phyloP scores from a whole-genome alignment of 1,140 invertebrate genomes.

The Anastrepha ludens region DNA sequence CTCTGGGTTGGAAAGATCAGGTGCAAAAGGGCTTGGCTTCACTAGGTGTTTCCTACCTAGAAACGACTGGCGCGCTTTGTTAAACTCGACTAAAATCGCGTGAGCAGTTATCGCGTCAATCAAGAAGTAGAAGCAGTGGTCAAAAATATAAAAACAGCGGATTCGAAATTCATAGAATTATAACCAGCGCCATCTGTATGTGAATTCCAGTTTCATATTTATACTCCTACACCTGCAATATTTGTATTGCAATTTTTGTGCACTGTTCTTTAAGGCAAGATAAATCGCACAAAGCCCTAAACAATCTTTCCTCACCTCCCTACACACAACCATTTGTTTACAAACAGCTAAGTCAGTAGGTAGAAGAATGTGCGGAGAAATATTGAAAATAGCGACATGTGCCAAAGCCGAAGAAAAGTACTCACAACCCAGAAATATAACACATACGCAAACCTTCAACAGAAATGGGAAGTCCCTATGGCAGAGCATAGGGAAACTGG shows the following conservation, averaged over 20 bases:
- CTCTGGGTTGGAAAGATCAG: too few relatives aligned
- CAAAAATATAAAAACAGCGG: too few relatives aligned
- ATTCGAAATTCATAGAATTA: too few relatives aligned
- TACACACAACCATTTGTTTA: neutral
- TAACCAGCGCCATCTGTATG: too few relatives aligned
- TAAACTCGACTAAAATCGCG: too few relatives aligned
- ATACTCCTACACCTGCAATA: neutral
- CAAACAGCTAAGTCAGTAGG: neutral
- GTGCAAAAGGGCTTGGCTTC: too few relatives aligned
- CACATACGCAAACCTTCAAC: neutral
- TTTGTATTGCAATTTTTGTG: neutral
- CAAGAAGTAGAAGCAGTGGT: too few relatives aligned
- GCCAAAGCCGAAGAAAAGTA: neutral
- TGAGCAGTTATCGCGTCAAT: too few relatives aligned
- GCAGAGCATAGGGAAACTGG: constrained; percentile 23
- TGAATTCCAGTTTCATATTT: neutral
- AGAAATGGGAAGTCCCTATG: neutral
- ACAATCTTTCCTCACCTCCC: neutral
- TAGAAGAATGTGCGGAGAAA: constrained; percentile 1
- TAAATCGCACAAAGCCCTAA: neutral
- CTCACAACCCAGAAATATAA: neutral
- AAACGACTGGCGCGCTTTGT: too few relatives aligned
- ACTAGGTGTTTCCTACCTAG: too few relatives aligned
- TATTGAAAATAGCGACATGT: constrained; percentile 12
- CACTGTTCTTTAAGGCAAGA: neutral